phyloP scores from a whole-genome alignment of 2,797 vertebrate species.

The Pristis pectinata region DNA sequence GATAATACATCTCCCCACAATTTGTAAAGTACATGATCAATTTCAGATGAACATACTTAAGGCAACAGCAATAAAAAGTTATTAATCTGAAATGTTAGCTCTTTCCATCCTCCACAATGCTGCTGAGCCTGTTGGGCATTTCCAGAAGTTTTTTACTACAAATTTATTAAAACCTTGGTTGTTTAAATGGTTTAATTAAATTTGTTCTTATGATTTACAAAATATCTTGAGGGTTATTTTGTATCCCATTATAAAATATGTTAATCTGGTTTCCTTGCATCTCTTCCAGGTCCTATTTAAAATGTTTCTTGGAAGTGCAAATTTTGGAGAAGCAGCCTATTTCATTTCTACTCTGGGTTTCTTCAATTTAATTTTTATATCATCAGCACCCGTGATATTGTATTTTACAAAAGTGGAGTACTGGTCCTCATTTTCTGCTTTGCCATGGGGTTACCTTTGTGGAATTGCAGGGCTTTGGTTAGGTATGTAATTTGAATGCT shows the following conservation, averaged over 20 bases:
- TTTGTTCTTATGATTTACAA: neutral
- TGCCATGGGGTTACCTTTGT: conserved; percentile 95
- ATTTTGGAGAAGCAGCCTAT: conserved; percentile 89
- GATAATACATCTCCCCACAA: neutral
- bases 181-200: neutral
- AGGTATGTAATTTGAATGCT: conserved; percentile 58
- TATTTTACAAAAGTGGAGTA: conserved; percentile 95
- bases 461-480: conserved; percentile 92
- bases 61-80: too few species aligned
- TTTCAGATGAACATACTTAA: neutral
- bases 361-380: conserved; percentile 97
- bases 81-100: too few species aligned
- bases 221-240: neutral
- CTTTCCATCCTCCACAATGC: too few species aligned
- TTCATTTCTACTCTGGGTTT: conserved; percentile 94
- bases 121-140: too few species aligned
- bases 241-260: neutral
- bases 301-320: conserved; percentile 95
- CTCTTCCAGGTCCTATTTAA: conserved; percentile 85
- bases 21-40: neutral
- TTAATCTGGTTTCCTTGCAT: conserved; percentile 39
- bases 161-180: neutral
- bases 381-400: conserved; percentile 84
- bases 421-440: conserved; percentile 85
- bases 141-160: too few species aligned